Evolutionary conservation across 2,797 vertebrate species (phyloP).

Genomic region (Sylvilagus floridanus): DNA sequence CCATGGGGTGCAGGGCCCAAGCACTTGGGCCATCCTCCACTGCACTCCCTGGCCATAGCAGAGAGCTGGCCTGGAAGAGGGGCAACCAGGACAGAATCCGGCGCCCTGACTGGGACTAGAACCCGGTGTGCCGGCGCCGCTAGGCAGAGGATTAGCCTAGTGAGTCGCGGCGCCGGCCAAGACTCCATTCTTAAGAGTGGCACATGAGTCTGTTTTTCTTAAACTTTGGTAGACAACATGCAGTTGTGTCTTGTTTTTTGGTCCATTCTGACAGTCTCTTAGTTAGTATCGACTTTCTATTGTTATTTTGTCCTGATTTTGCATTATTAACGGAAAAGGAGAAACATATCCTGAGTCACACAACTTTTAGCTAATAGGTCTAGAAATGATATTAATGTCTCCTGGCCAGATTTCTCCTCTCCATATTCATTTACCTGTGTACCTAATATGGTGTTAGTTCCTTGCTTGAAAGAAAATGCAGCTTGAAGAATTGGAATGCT

Average conservation of each 20-base stretch:
- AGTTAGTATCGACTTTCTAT: not conserved
- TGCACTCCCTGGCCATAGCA: no score
- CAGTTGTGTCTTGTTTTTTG: conserved; percentile 17
- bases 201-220: not conserved
- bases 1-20: no score
- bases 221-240: not conserved
- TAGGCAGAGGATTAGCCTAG: no score
- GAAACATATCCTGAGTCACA: not conserved
- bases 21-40: no score
- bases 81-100: no score
- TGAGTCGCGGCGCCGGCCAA: not conserved
- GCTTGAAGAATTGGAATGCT: conserved; percentile 22
- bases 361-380: not conserved
- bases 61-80: no score
- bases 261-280: conserved; percentile 34
- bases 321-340: not conserved
- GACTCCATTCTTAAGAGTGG: not conserved
- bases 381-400: not conserved
- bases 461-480: conserved; percentile 48
- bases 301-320: conserved; percentile 8
- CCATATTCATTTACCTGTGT: not conserved
- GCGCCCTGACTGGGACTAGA: no score
- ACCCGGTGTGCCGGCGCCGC: no score
- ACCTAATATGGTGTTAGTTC: not conserved
- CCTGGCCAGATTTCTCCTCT: conserved; percentile 10